Evolutionary conservation across 1,140 invertebrate genomes (phyloP), one percentile per base, ranked within the genome.

Genomic region (Cherax quadricarinatus): DNA sequence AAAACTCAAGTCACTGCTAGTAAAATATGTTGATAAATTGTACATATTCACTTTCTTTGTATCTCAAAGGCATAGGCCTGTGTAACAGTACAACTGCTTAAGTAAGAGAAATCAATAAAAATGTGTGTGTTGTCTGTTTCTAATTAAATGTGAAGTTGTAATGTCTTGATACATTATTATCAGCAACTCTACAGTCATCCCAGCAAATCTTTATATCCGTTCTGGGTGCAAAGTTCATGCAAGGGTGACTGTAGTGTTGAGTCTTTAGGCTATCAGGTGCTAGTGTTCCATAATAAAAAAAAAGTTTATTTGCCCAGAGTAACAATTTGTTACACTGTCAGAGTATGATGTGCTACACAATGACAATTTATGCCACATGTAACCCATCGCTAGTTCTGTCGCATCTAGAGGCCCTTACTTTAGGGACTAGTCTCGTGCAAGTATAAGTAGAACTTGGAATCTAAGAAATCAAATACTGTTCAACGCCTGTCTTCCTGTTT

Each of bases 31-130:
- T 91, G 84, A 86, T 86, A 86, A 91, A 86, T 16, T 86, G 85
- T 91, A 91, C 57, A 91, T 91, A 91, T 86, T 86, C 79, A 82
- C 62, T 24, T 91, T 86, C 90, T 86, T 91, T 87, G 90, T 91
- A 91, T 91, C 90, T 91, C 90, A 91, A 89, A 86, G 84, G 84
- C 85, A 80, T 91, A 86, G 90, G 90, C 90, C 90, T 91, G 82
- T 86, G 79, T 86, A 91, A 91, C 84, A 91, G 90, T 91, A 91
- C 90, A 91, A 91, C 90, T 86, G 90, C 90, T 91, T 91, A 86
- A 80, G 84, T 91, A 91, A 91, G 90, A 91, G 85, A 86, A 91
- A 91, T 87, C 90, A 86, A 91, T 81, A 86, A 91, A 91, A 91
- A 86, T 80, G 70, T 86, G 57, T 88, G 90, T 91, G 90, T 86